Conservation (phyloP, 2,113 vertebrate species). For the Syngnathus floridae region DNA sequence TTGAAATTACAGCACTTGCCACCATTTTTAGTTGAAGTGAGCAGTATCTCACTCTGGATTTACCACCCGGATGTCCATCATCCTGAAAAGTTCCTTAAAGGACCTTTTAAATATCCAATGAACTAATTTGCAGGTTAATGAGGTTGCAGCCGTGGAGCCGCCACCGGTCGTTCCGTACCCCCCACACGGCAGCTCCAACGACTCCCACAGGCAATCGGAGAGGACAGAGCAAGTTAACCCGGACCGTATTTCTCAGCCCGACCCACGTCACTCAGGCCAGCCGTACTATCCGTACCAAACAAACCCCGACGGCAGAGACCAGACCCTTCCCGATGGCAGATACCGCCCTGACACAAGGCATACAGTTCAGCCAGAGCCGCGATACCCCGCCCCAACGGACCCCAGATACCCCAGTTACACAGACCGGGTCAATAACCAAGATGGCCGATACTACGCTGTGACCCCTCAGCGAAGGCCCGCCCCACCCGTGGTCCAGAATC, state of each 20-base stretch:
- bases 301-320: conserved; percentile 13
- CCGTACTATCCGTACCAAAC: conserved; percentile 5
- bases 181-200: conserved; percentile 46
- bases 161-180: conserved; percentile 69
- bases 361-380: conserved; percentile 7
- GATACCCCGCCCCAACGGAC: conserved; percentile 9
- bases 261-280: background rate
- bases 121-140: conserved; percentile 71
- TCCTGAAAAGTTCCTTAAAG: no score
- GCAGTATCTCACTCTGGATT: no score
- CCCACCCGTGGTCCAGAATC: conserved; percentile 30
- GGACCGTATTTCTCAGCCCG: conserved; percentile 12
- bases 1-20: no score
- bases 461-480: conserved; percentile 52
- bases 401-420: conserved; percentile 15
- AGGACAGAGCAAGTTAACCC: conserved; percentile 6
- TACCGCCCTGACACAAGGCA: conserved; percentile 8
- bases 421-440: conserved; percentile 14
- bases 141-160: conserved; percentile 74
- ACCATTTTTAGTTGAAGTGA: no score
- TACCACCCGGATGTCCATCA: no score
- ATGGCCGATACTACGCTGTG: conserved; percentile 23
- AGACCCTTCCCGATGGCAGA: conserved; percentile 8
- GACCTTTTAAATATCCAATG: background rate
- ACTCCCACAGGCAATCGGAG: conserved; percentile 11